Conservation (phyloP, 2,888 invertebrate genomes). For the Flexamia atlantica region DNA sequence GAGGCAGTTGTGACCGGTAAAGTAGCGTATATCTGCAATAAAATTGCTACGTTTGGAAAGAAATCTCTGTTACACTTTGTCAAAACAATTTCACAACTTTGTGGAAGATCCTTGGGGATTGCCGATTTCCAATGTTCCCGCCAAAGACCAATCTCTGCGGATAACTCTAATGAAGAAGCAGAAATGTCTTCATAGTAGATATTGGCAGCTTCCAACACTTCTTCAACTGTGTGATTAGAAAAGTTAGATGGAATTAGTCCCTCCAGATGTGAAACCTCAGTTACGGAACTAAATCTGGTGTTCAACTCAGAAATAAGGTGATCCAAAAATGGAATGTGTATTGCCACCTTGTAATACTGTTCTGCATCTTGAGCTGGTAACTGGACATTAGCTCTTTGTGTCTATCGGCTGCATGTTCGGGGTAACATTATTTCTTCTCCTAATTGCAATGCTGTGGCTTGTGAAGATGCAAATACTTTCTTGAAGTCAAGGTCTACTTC, state of each 20-base stretch:
- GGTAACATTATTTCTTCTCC: constrained; percentile 44
- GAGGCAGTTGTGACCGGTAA: constrained; percentile 49
- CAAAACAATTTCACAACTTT: too few relatives aligned
- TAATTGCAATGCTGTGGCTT: constrained; percentile 36
- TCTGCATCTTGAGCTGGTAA: constrained; percentile 25
- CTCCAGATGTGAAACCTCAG: too few relatives aligned
- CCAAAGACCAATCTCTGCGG: constrained; percentile 31
- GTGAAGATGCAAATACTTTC: constrained; percentile 36
- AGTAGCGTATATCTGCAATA: constrained; percentile 35
- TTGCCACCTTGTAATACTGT: too few relatives aligned
- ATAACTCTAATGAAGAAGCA: constrained; percentile 11
- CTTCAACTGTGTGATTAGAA: too few relatives aligned
- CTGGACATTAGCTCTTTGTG: constrained; percentile 33
- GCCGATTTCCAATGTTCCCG: constrained; percentile 36
- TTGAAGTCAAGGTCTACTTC: constrained; percentile 15
- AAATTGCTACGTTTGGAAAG: too few relatives aligned
- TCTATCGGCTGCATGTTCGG: constrained; percentile 49
- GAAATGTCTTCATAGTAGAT: background rate
- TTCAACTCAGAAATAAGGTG: too few relatives aligned
- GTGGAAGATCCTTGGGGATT: background rate
- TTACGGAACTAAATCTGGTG: too few relatives aligned
- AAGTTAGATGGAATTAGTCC: too few relatives aligned
- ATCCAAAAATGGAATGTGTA: too few relatives aligned
- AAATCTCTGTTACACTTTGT: too few relatives aligned
- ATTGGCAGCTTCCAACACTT: too few relatives aligned